phyloP scores from a whole-genome alignment of 2,797 vertebrate genomes.

The Sparus aurata region DNA sequence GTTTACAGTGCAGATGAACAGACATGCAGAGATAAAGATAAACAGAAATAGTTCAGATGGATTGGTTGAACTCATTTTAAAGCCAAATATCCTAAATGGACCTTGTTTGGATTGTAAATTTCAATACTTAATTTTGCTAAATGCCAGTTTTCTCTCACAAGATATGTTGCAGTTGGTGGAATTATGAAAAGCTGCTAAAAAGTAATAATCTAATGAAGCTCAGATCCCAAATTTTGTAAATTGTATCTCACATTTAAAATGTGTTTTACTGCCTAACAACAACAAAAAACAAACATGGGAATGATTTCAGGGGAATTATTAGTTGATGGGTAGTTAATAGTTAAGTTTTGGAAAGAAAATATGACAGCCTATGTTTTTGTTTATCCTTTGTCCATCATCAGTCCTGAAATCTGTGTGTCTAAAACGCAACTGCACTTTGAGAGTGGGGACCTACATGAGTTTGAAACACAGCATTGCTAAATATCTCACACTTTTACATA shows the following conservation, averaged over 20 bases:
- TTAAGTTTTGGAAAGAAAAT: neutral
- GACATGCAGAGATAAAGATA: constrained; percentile 30
- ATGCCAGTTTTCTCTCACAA: neutral
- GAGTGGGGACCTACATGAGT: neutral
- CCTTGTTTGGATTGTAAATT: neutral
- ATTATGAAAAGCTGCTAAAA: neutral
- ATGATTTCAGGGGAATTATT: neutral
- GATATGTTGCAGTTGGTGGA: neutral
- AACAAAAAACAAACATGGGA: neutral
- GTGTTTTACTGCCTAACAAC: neutral
- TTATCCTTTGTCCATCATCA: neutral
- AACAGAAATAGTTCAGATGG: constrained; percentile 38
- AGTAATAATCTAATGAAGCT: neutral
- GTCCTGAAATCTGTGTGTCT: neutral
- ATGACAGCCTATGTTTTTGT: neutral
- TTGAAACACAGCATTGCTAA: neutral
- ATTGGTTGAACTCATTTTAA: constrained; percentile 35
- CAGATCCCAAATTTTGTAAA: neutral
- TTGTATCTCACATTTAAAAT: neutral
- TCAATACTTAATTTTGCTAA: constrained; percentile 8
- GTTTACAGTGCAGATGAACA: constrained; percentile 58
- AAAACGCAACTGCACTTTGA: neutral
- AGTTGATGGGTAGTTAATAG: neutral
- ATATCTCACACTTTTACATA: neutral
- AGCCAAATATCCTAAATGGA: neutral